Base-by-base conservation (phyloP, 2,113 vertebrate species). In the Toxotes chatareus region DNA sequence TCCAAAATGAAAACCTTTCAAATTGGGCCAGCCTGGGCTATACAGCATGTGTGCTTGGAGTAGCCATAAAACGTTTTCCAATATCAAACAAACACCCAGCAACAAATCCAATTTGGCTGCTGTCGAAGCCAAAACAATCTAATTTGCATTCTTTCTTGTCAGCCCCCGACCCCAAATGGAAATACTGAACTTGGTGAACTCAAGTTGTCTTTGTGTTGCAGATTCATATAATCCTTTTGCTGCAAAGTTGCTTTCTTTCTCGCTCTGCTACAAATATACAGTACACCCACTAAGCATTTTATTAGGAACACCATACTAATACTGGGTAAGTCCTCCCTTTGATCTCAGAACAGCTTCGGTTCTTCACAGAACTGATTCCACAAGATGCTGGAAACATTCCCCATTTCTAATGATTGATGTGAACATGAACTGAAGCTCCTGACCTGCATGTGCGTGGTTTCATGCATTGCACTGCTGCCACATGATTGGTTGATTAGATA, bases 151-250 rank as follows among this genome's bases (percentile, higher is more conserved):
- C 64, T 67, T 74, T 79, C 75, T 74, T 34, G 12, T 62, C 44
- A 64, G 27, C 70, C 34, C 17, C 64, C 17, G 31, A 55, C 27
- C 46, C 16, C 23, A 40, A 81, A 42, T 68, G 34, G 16, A 73
- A 67, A 85, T 4, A 56, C 65, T 80, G 63, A 87, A 90, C 87
- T 79, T 27, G 46, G 34, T 86, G 67, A 91, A 90, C 89, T 76
- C 3, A 10, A 27, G 49, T 53, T 31, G 68, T 70, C 27, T 81
- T 51, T 73, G n/a, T 63, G 31, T 78, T 75, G 62, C n/a, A 66
- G 59, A 64, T 49, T 60, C 34, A 77, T 49, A 46, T 53, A 65
- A 64, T 66, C 17, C 27, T 78, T 49, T 66, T 21, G 49, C 19
- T 16, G 47, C 59, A 53, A 36, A 73, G 34, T 27, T 31, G 60